Evolutionary conservation across 2,797 vertebrate genomes (phyloP), one percentile per base, ranked within the genome.

Genomic region (Hephaestus fuliginosus): DNA sequence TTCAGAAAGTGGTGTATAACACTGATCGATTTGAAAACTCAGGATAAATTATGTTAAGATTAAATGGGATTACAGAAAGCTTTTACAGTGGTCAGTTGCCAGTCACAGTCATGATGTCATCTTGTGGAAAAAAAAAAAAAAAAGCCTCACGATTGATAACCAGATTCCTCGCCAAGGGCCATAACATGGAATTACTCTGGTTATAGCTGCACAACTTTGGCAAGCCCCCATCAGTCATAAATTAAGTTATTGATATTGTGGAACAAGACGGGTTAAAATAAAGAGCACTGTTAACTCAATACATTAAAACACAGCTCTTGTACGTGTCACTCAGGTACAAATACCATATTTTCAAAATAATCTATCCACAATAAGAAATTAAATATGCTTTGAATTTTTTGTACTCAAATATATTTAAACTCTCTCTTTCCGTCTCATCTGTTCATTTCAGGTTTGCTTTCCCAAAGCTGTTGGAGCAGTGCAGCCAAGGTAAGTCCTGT

Each of bases 401-500:
- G 3, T 17, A 3, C 18, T 68, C 0, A 52, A 18, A 8, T 43
- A 10, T 44, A 70, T 69, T 79, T 53, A 57, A 67, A 33, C 30
- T 33, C 30, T 33, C 4, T 7, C 0, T 8, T 39, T 39, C 36
- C 1, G 30, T 1, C 56, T 39, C 1, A 43, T 46, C 48, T 66
- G 25, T 84, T 79, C 41, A 17, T 77, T 76, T 44, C 14, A 99
- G 98, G 89, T 96, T 97, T 86, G 94, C 96, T 52, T 99, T 99
- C 61, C 98, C 98, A 17, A 99, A 99, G 87, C 96, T 98, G 84
- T 89, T 99, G 95, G 98, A 99, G 91, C 98, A 99, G 86, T 99
- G 97, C 89, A 97, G 97, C 22, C 97, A 98, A 95, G 98, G 98
- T 99, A 91, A 66, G 92, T 80, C 67, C 67, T 2, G 14, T 79